Base-by-base conservation (phyloP, 2,797 vertebrate genomes). In the Kryptopterus vitreolus region DNA sequence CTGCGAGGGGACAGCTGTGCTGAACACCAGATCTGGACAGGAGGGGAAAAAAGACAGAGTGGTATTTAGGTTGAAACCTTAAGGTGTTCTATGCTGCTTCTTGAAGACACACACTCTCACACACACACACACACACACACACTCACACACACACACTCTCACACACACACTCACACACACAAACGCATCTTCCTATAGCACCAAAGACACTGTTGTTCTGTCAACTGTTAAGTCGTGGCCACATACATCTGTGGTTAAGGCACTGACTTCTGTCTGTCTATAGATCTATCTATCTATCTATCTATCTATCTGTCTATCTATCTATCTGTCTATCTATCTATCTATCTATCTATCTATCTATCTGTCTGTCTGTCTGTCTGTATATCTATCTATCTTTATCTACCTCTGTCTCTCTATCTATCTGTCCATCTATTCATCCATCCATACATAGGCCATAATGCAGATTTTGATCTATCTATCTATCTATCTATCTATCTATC, bases 1-100 rank as follows among this genome's bases (percentile, higher is more conserved):
- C 92, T 89, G 87, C 82, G 89, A 90, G 92, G 90, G 86, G 91
- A 90, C 87, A 86, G 90, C 58, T 68, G 53, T 68, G 57, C 89
- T 90, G 87, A 74, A 53, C 62, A 29, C 50, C 1, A 80, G n/a
- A 31, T 61, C 46, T 76, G 63, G 50, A 90, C 86, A 85, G 89
- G 26, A 31, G 50, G n/a, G 62, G 89, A 91, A 26, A 58, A 48
- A 24, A 46, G 18, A 43, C 26, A 75, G 38, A 26, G 16, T 58
- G 62, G 38, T 55, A 55, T 63, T 75, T 57, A 75, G 62, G 59
- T 80, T 80, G 20, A 75, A 18, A 68, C 50, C 50, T 71, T 35
- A 69, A 58, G 63, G 52, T 70, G 52, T 78, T 78, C 33, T 33
- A 29, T 29, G 35, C 65, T 69, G 38, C 20, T 43, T 69, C 63